phyloP scores from a whole-genome alignment of 1,140 invertebrate genomes.

The Zaprionus kolodkinae region DNA sequence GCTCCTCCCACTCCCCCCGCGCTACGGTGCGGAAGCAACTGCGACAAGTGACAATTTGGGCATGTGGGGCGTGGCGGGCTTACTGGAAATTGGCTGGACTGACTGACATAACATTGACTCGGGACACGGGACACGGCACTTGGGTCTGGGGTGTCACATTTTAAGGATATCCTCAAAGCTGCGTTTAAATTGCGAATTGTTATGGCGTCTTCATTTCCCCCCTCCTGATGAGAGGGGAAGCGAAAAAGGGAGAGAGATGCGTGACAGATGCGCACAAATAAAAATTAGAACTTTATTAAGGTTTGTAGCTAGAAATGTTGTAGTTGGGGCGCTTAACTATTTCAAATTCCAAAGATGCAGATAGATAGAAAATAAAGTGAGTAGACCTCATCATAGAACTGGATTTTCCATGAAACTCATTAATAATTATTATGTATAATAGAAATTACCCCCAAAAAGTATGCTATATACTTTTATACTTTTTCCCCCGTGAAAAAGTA shows the following conservation, averaged over 20 bases:
- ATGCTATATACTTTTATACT: not conserved
- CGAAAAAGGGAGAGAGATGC: not conserved
- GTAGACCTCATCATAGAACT: no score
- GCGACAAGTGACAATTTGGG: slow-evolving; percentile 41
- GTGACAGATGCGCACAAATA: slow-evolving; percentile 5
- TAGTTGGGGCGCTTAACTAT: not conserved
- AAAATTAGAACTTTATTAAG: slow-evolving; percentile 2
- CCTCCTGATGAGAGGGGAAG: not conserved
- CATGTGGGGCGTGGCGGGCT: slow-evolving; percentile 1
- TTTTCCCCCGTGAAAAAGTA: no score
- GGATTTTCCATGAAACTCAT: no score
- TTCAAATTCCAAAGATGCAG: not conserved
- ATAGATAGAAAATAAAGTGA: not conserved
- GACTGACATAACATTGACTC: slow-evolving; percentile 28
- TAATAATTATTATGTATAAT: no score
- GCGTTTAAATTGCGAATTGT: slow-evolving; percentile 23
- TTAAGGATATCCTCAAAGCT: slow-evolving; percentile 31
- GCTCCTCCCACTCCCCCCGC: not conserved
- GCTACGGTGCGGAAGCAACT: slow-evolving; percentile 5
- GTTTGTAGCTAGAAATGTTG: not conserved
- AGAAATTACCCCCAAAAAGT: not conserved
- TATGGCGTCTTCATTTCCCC: not conserved
- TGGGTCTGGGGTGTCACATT: slow-evolving; percentile 24
- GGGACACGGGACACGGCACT: not conserved
- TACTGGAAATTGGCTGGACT: slow-evolving; percentile 34